A percentile compares a stretch with the other conserved stretches of the same genome.
These are phyloP conservation scores for Enteromius mattozi DNA, from an alignment of 2,797 vertebrate species.

Conservation along the genomic window DNA sequence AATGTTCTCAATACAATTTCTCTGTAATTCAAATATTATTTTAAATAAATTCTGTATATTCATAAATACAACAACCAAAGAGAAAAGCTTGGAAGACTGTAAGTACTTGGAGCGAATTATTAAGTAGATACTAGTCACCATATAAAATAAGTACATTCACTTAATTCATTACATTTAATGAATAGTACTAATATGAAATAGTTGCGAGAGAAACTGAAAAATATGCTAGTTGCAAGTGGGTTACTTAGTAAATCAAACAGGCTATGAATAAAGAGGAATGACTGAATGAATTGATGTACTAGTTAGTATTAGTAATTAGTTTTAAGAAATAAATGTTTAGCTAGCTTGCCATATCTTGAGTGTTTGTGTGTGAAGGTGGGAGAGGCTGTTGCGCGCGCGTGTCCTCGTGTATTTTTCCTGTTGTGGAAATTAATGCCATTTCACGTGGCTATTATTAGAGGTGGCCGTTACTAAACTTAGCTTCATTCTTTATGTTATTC, in stretches of 20 bases:
- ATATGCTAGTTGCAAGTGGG: neutral
- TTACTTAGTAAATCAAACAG: neutral
- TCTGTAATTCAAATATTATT: neutral
- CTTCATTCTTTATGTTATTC: slow-evolving; percentile 66
- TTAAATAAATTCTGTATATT: neutral
- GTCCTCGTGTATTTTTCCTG: slow-evolving; percentile 56
- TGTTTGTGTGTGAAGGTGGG: slow-evolving; percentile 19
- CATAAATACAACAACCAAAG: neutral
- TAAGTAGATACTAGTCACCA: neutral
- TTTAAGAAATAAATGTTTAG: neutral
- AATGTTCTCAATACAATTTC: neutral
- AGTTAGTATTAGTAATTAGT: neutral
- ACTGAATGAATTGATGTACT: neutral
- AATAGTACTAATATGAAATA: neutral
- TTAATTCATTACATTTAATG: neutral
- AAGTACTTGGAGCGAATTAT: neutral
- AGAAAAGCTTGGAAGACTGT: neutral
- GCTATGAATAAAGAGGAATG: neutral
- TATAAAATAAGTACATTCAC: neutral
- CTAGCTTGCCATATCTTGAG: neutral
- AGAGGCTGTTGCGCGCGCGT: slow-evolving; percentile 22
- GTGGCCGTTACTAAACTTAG: slow-evolving; percentile 51
- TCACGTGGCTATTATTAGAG: slow-evolving; percentile 75
- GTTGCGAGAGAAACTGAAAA: neutral
- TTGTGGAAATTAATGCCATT: slow-evolving; percentile 65